These are phyloP conservation scores for Orussus abietinus DNA, from an alignment of 1,140 invertebrate genomes.

Conservation along the genomic window DNA sequence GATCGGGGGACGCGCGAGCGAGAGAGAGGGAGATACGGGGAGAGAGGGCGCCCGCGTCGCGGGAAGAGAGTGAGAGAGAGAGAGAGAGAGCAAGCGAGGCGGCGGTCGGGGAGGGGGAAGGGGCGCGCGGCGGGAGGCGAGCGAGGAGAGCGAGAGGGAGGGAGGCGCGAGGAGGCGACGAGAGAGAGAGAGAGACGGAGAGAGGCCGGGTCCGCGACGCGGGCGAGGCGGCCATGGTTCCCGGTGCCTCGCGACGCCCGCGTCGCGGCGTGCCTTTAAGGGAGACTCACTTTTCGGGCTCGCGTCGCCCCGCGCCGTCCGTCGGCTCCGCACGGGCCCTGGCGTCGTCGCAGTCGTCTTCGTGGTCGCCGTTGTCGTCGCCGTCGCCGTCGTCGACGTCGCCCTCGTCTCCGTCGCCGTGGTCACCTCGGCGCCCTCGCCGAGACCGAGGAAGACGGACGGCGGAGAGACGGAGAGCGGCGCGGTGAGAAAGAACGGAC, in stretches of 20 bases:
- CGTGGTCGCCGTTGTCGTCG: conserved; percentile 1
- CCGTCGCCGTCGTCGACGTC: not conserved
- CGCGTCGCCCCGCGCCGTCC: not conserved
- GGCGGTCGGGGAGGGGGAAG: conserved; percentile 10
- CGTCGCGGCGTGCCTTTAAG: conserved; percentile 7
- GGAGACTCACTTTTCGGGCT: conserved; percentile 10
- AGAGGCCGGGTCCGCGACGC: not conserved
- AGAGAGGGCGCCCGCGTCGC: conserved; percentile 1
- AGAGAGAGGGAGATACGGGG: conserved; percentile 7
- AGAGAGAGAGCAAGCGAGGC: conserved; percentile 16
- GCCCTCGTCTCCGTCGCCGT: conserved; percentile 1
- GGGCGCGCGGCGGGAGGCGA: conserved; percentile 8
- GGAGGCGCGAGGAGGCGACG: conserved; percentile 1
- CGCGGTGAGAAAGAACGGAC: not conserved
- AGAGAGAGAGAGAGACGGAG: conserved; percentile 7
- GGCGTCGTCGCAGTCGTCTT: too few relatives aligned
- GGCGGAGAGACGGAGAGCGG: not conserved
- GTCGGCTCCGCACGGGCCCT: not conserved
- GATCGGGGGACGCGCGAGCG: conserved; percentile 31
- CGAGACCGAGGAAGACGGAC: not conserved
- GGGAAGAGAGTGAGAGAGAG: conserved; percentile 8
- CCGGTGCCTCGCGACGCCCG: conserved; percentile 9
- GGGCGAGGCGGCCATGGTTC: conserved; percentile 8
- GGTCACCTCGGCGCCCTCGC: conserved; percentile 8
- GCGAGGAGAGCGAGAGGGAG: conserved; percentile 3